A percentile compares a stretch with the other conserved stretches of the same genome.
These are phyloP conservation scores for Epizoanthus rinbou DNA, from an alignment of 92 coral and sea anemone genomes.

Conservation along the genomic window DNA sequence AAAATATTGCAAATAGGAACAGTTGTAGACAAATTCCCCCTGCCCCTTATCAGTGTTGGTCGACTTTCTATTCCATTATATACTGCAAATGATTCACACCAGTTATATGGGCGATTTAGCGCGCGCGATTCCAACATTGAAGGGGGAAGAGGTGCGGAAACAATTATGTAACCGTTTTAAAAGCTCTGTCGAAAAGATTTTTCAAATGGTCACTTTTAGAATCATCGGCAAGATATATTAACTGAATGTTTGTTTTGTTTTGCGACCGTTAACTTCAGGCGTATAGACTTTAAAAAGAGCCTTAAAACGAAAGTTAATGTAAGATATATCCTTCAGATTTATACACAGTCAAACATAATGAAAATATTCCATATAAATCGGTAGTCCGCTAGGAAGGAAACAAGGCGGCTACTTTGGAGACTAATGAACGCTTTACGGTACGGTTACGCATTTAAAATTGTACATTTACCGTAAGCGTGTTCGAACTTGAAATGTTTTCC, in stretches of 20 bases:
- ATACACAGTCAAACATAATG: too few relatives aligned
- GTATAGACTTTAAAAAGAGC: conserved; percentile 14
- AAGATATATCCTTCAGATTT: too few relatives aligned
- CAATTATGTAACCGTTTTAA: too few relatives aligned
- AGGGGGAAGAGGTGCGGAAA: conserved; percentile 26
- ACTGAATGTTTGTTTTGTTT: conserved; percentile 14
- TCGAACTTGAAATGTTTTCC: background rate
- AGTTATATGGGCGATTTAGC: conserved; percentile 23
- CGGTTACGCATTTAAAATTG: conserved; percentile 5
- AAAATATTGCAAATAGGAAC: conserved; percentile 10
- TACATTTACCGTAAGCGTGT: background rate
- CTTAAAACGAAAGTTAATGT: too few relatives aligned
- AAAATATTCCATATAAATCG: too few relatives aligned
- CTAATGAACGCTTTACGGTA: too few relatives aligned
- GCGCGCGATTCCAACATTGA: conserved; percentile 25
- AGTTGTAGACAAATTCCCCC: conserved; percentile 17
- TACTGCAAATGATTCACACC: conserved; percentile 24
- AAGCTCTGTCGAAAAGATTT: conserved; percentile 18
- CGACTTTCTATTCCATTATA: conserved; percentile 22
- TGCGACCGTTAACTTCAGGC: conserved; percentile 18
- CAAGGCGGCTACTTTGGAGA: too few relatives aligned
- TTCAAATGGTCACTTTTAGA: conserved; percentile 17
- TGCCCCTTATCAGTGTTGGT: conserved; percentile 22
- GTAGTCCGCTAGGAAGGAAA: too few relatives aligned
- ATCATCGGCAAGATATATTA: conserved; percentile 15